A percentile compares a stretch with the other conserved stretches of the same genome.
Evolutionary conservation across 2,797 vertebrate genomes (phyloP).

Genomic region (Aphelocoma californica): DNA sequence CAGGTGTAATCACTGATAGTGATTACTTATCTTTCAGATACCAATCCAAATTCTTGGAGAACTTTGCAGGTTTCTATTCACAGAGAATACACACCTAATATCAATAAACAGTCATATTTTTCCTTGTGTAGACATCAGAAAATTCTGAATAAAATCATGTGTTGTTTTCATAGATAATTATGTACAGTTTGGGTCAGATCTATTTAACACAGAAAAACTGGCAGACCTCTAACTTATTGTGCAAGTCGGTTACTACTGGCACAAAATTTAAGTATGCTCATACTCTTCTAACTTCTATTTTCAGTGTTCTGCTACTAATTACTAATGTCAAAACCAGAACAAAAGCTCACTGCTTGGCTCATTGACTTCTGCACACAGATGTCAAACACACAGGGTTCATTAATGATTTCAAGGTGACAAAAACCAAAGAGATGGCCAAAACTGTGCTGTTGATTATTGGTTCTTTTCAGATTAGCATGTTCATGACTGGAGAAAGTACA

Average conservation of each 20-base stretch:
- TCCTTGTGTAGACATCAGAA: neutral
- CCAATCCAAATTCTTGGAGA: neutral
- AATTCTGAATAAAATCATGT: neutral
- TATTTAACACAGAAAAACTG: constrained; percentile 47
- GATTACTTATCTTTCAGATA: neutral
- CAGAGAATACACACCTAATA: neutral
- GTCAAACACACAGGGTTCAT: constrained; percentile 53
- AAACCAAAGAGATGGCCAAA: constrained; percentile 53
- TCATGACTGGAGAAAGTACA: constrained; percentile 3
- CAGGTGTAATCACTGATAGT: neutral
- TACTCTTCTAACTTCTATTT: constrained; percentile 58
- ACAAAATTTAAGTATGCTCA: constrained; percentile 32
- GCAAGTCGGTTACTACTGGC: constrained; percentile 18
- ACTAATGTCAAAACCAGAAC: constrained; percentile 63
- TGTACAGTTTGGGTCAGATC: neutral
- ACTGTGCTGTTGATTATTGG: constrained; percentile 11
- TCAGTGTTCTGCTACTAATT: constrained; percentile 67
- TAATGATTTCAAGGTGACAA: constrained; percentile 66
- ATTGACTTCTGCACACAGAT: constrained; percentile 55
- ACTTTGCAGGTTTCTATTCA: neutral
- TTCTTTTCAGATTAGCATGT: constrained; percentile 39
- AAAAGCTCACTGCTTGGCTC: constrained; percentile 54
- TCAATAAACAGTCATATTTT: neutral
- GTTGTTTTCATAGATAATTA: neutral
- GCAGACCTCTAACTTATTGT: constrained; percentile 33